These are phyloP conservation scores for Sesamia nonagrioides DNA, from an alignment of 1,140 invertebrate species.

Conservation along the genomic window DNA sequence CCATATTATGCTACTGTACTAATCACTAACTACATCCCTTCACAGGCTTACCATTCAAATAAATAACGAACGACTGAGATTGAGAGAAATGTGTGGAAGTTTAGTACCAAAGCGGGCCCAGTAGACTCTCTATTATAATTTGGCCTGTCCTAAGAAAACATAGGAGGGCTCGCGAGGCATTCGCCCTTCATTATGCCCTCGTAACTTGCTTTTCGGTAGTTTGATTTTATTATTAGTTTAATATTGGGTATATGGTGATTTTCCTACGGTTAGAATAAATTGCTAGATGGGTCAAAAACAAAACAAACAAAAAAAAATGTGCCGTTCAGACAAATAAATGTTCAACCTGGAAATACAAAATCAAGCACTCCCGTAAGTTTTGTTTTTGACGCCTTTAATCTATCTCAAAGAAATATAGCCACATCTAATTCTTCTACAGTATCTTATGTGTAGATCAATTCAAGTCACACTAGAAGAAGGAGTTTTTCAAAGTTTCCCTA, in stretches of 20 bases:
- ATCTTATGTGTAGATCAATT: not conserved
- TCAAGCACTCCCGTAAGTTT: not conserved
- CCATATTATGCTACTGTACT: too few relatives aligned
- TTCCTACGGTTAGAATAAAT: not conserved
- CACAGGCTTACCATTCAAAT: not conserved
- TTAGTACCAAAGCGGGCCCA: slow-evolving; percentile 2
- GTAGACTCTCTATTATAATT: slow-evolving; percentile 21
- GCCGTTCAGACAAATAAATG: slow-evolving; percentile 8
- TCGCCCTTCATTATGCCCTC: slow-evolving; percentile 20
- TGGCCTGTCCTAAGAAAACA: slow-evolving; percentile 35
- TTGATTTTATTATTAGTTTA: slow-evolving; percentile 35
- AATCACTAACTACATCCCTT: not conserved
- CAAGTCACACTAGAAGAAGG: too few relatives aligned
- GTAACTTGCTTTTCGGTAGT: slow-evolving; percentile 25
- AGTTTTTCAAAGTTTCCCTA: not conserved
- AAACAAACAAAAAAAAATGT: too few relatives aligned
- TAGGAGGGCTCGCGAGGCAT: slow-evolving; percentile 4
- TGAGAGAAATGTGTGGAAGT: not conserved
- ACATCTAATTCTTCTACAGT: slow-evolving; percentile 1
- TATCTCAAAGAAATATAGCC: slow-evolving; percentile 13
- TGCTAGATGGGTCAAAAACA: not conserved
- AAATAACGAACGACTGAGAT: not conserved
- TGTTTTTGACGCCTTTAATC: not conserved
- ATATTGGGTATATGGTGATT: slow-evolving; percentile 11
- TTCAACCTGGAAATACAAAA: not conserved